Conservation (phyloP, 2,888 invertebrate genomes). For the Seira musarum region DNA sequence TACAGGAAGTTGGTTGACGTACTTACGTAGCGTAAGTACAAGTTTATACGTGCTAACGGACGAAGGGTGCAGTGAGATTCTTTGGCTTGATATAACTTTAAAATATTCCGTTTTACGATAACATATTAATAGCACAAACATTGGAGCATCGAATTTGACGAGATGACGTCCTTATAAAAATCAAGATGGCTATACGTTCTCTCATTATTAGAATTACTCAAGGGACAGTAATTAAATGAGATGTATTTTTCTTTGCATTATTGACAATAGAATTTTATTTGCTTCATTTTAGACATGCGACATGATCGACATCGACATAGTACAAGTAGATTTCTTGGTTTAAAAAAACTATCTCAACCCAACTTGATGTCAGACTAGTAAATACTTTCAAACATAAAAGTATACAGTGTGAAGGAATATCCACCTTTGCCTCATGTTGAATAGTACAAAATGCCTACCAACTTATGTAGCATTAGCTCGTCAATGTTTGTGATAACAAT, state of each 20-base stretch:
- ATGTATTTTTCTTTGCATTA: neutral
- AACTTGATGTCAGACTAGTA: neutral
- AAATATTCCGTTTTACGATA: slow-evolving; percentile 3
- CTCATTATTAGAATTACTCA: neutral
- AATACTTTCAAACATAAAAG: too few relatives aligned
- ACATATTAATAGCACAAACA: neutral
- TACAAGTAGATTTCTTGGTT: too few relatives aligned
- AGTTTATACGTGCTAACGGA: too few relatives aligned
- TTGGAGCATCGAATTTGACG: neutral
- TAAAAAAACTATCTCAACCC: neutral
- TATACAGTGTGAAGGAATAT: neutral
- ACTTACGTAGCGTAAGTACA: neutral
- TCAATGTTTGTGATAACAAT: neutral
- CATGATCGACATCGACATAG: too few relatives aligned
- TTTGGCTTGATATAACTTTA: too few relatives aligned
- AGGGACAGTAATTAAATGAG: slow-evolving; percentile 15
- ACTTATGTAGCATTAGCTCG: too few relatives aligned
- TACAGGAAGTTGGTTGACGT: slow-evolving; percentile 1
- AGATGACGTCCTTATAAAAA: neutral
- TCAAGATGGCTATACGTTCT: neutral
- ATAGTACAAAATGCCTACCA: neutral
- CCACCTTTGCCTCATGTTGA: neutral
- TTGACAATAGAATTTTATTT: neutral
- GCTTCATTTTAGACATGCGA: too few relatives aligned
- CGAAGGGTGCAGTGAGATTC: too few relatives aligned